phyloP scores from a whole-genome alignment of 92 coral and sea anemone genomes.

The Scolanthus callimorphus region DNA sequence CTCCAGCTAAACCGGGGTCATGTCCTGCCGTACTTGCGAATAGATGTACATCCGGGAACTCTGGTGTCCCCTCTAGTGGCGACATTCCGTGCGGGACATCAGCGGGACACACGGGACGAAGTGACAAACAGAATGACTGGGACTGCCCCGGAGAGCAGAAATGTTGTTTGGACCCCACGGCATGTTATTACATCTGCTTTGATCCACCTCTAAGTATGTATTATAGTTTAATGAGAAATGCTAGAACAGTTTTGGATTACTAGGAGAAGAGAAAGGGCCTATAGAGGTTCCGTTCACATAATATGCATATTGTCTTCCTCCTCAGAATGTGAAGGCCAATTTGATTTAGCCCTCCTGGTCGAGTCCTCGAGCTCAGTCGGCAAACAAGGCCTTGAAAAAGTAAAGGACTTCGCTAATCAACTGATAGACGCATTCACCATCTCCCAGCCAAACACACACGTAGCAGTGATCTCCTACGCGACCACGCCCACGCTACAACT shows the following conservation, averaged over 20 bases:
- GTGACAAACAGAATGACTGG: slow-evolving; percentile 30
- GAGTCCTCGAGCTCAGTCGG: slow-evolving; percentile 54
- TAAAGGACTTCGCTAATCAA: slow-evolving; percentile 49
- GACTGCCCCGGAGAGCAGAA: slow-evolving; percentile 50
- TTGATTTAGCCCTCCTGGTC: slow-evolving; percentile 53
- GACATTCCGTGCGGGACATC: slow-evolving; percentile 43
- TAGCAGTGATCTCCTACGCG: slow-evolving; percentile 56
- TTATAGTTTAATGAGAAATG: too few species aligned
- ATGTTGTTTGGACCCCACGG: slow-evolving; percentile 34
- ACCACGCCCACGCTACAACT: slow-evolving; percentile 28
- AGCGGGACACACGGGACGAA: neutral
- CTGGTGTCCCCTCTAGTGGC: slow-evolving; percentile 6
- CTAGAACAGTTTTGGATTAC: too few species aligned
- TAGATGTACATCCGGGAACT: neutral
- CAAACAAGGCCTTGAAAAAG: slow-evolving; percentile 25
- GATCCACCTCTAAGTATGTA: slow-evolving; percentile 35
- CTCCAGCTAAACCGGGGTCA: slow-evolving; percentile 40
- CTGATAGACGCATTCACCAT: slow-evolving; percentile 64
- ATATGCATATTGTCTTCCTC: neutral
- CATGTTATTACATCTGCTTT: slow-evolving; percentile 36
- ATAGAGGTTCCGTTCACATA: too few species aligned
- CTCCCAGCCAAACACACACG: slow-evolving; percentile 27
- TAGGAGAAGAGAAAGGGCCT: too few species aligned
- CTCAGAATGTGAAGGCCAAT: slow-evolving; percentile 50
- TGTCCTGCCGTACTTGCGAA: slow-evolving; percentile 20